Base-by-base conservation (phyloP, 2,113 vertebrate genomes). In the Atherinomorus stipes region DNA sequence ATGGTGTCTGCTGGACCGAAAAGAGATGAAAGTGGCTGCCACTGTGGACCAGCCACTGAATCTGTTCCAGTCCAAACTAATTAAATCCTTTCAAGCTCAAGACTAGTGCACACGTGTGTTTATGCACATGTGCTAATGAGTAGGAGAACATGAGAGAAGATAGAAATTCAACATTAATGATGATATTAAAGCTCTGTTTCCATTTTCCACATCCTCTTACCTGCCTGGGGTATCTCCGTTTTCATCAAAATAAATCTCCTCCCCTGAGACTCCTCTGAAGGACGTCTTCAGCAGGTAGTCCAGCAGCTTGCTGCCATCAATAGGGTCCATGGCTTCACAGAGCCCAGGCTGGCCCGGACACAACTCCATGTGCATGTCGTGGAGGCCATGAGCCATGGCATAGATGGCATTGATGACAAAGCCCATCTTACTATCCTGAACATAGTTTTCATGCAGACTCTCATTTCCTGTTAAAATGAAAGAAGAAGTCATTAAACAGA, bases 401-500 rank as follows among this genome's bases (percentile, higher is more conserved):
- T 98, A 99, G 90, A 99, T 98, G 80, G 98, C 98, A 18, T 99
- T 99, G 89, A 99, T 99, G 88, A 99, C 98, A 86, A 99, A 99
- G 66, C 98, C 98, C 98, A 99, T 99, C 93, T 99, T 99, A 84
- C 98, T 99, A 89, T 99, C 98, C 85, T 99, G 98, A 9, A 99
- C 93, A 3, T 99, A 99, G 85, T 98, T 98, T 83, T 99, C 98
- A 79, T 97, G 95, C 77, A 99, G 93, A 87, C 95, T 97, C 78
- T 99, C 97, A 21, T 98, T 98, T 59, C 98, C 98, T 95, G 89
- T 74, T 28, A 19, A 70, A 49, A 45, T 23, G 28, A 54, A 81
- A 71, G 5, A 1, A 52, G 6, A 73, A 9, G 22, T 45, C 8
- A 11, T 76, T 9, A 66, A 21, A 67, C 37, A 23, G 1, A 23